Base-by-base conservation (phyloP, 2,888 invertebrate species). In the Metellina segmentata region DNA sequence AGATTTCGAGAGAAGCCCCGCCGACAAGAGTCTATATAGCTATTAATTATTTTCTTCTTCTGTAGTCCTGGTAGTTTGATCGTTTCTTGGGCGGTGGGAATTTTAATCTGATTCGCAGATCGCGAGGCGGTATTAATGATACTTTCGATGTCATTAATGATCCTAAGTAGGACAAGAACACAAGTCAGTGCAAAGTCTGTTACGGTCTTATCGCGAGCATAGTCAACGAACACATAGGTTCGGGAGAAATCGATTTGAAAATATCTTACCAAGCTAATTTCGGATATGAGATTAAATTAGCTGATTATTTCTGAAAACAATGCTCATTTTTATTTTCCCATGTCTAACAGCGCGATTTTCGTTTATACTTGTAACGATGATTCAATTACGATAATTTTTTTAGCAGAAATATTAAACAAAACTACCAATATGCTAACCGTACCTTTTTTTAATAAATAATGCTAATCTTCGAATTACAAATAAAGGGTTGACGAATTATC, bases 101-200 rank as follows among this genome's bases (percentile, higher is more conserved):
- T 83, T 83, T 83, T 74, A 83, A 52, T 83, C 75, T n/a, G 20
- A 61, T 85, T 75, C 74, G 85, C 5, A 61, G 61, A 61, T 61
- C 61, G 49, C 75, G 13, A 75, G 34, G 75, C 20, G 81, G 61
- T 48, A 69, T 81, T 86, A 83, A 86, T 86, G 85, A 72, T 49
- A 51, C 16, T 86, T 77, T 70, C 19, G 51, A 86, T 74, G 86
- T 86, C 79, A 79, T 86, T 79, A 86, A 49, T 48, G 71, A 69
- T 9, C 34, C 20, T 13, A 51, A 83, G 82, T 49, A 70, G 51
- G 20, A 51, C 82, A 83, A 75, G 20, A 75, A 75, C 34, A 83
- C 82, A 83, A 71, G 49, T 19, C 49, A 11, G 13, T 20, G 70
- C 52, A 51, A 52, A 72, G 51, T 20, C 20, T 81, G 81, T 13